A percentile compares a stretch with the other conserved stretches of the same genome.
phyloP scores from a whole-genome alignment of 64 coral and sea anemone genomes.

The Montipora sp. region DNA sequence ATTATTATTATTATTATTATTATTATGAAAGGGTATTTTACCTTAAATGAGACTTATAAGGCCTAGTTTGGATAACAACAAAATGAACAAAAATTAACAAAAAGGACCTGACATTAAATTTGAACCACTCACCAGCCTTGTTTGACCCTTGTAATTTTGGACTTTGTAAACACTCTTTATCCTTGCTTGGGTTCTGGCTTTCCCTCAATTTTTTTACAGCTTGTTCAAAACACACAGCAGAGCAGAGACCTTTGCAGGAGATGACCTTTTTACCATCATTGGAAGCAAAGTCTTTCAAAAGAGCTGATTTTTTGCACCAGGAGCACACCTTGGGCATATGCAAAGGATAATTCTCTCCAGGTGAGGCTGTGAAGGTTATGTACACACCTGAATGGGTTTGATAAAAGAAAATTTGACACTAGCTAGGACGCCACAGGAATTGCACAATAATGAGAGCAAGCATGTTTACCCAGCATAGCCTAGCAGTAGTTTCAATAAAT shows the following conservation, averaged over 20 bases:
- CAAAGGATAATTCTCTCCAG: background rate
- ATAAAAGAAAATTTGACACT: background rate
- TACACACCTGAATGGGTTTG: background rate
- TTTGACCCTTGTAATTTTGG: background rate
- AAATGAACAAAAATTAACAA: too few species aligned
- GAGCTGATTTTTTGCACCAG: constrained; percentile 61
- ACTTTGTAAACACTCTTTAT: background rate
- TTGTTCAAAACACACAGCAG: constrained; percentile 59
- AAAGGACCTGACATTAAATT: background rate
- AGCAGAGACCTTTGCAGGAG: constrained; percentile 56
- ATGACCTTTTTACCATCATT: constrained; percentile 44
- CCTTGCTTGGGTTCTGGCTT: constrained; percentile 15
- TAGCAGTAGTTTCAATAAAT: too few species aligned
- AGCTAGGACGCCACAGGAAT: too few species aligned
- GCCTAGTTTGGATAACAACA: too few species aligned
- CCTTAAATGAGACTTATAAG: too few species aligned
- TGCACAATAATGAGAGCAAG: too few species aligned
- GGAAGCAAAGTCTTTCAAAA: constrained; percentile 40
- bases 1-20: too few species aligned
- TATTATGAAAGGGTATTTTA: too few species aligned
- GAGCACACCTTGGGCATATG: constrained; percentile 19
- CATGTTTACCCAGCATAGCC: too few species aligned
- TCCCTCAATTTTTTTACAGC: constrained; percentile 41
- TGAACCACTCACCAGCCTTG: constrained; percentile 9
- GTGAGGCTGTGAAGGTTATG: constrained; percentile 1